Evolutionary conservation across 1,140 invertebrate genomes (phyloP), one percentile per base, ranked within the genome.

Genomic region (Trinorchestia longiramus): DNA sequence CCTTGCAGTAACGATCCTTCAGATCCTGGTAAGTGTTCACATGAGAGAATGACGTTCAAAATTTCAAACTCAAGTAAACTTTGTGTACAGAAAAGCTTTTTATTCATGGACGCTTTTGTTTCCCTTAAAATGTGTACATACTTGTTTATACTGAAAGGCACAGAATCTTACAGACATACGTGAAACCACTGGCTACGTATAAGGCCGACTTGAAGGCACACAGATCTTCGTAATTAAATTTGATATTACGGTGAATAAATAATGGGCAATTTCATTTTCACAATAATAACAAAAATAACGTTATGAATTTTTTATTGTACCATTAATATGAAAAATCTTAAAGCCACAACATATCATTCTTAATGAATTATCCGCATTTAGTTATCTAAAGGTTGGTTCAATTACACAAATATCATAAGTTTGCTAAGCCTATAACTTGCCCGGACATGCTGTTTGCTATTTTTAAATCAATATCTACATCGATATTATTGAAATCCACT

Each of bases 361-460:
- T 77, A 77, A 28, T 77, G 36, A 19, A 77, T 77, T 36, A 77
- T 36, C 62, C 62, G 28, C 36, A 77, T 19, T 3, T 77, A 77
- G 1, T 23, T 36, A 77, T 77, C 62, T 77, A 36, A 53, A 77
- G 8, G 8, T 3, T 23, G 62, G 36, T 28, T 77, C 62, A 77
- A 36, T 19, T 77, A 19, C 62, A 23, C 62, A 77, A 36, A 77
- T 90, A 90, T 94, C 92, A 94, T 94, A 94, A 94, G 92, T 94
- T 94, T 40, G 92, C 43, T 45, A 94, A n/a, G 15, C 92, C 92
- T n/a, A 94, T n/a, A 94, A 94, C 92, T 94, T 94, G 92, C 0
- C 98, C 98, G 36, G 98, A 98, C 97, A 98, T 98, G 92, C 98
- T 98, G 91, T 98, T 98, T 87, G 98, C 98, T 0, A 98, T 98